Evolutionary conservation across 2,888 invertebrate genomes (phyloP), one percentile per base, ranked within the genome.

Genomic region (Phortica okadai): DNA sequence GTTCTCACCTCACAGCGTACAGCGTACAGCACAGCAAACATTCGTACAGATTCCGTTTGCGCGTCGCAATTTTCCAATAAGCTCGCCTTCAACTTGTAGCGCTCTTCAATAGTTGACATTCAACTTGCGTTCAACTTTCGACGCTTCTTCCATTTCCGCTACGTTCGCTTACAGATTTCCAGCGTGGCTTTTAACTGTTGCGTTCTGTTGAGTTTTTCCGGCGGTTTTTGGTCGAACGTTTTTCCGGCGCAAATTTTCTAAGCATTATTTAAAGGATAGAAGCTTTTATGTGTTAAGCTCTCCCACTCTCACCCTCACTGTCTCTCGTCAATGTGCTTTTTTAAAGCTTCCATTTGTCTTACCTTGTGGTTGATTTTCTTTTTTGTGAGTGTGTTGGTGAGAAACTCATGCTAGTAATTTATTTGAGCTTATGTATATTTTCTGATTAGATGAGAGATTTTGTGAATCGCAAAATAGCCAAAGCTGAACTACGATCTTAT

Each of bases 71-170:
- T 64, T 64, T 64, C 64, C 67, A 42, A 67, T 41, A 41, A 42
- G 11, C 42, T 66, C 33, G 66, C 66, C 66, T 41, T 44, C 67
- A 67, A 67, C 67, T 67, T 67, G 67, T 67, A 67, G 67, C 44
- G 42, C 44, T 44, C 41, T 67, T 67, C 67, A 67, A 67, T 67
- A 45, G 41, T 33, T 41, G 8, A 10, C 41, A 10, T 66, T 66
- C 66, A 66, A 67, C 10, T 44, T 11, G 6, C 16, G 14, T 67
- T 67, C 67, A 44, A 67, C 16, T 16, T 67, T 8, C 44, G 6
- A 44, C 10, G 50, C 50, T 8, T 50, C 14, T 33, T 33, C 33
- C 33, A 33, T 33, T 33, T 33, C 33, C 33, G 33, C 33, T 33
- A 33, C 33, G 33, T 33, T 33, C 33, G 33, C 33, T 33, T 64